A percentile compares a stretch with the other conserved stretches of the same genome.
phyloP scores from a whole-genome alignment of 2,888 invertebrate species.

The Acleris sparsana region DNA sequence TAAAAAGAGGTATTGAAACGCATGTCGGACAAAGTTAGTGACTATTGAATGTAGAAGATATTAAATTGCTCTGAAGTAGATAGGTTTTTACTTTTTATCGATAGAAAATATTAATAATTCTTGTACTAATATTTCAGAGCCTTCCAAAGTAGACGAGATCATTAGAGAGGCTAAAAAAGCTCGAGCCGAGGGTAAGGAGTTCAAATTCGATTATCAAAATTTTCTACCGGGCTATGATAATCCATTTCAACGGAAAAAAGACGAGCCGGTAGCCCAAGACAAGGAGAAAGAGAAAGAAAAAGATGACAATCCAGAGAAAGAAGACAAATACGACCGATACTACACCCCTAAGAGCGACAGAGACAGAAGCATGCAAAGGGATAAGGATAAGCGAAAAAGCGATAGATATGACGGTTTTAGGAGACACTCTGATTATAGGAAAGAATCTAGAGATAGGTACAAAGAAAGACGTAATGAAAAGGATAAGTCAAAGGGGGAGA shows the following conservation, averaged over 20 bases:
- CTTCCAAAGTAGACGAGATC: conserved; percentile 71
- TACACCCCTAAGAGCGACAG: conserved; percentile 26
- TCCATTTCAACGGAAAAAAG: conserved; percentile 72
- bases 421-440: conserved; percentile 46
- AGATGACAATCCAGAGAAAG: conserved; percentile 43
- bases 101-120: background rate
- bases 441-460: conserved; percentile 43
- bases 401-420: conserved; percentile 47
- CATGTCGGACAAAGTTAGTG: too few species aligned
- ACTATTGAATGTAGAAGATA: background rate
- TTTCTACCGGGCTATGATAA: conserved; percentile 73
- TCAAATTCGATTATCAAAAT: conserved; percentile 75
- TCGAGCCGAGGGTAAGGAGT: conserved; percentile 68
- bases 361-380: conserved; percentile 40
- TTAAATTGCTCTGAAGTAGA: conserved; percentile 19
- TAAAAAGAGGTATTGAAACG: too few species aligned
- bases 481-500: conserved; percentile 26
- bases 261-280: conserved; percentile 43
- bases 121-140: conserved; percentile 55
- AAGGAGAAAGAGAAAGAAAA: conserved; percentile 47
- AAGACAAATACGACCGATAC: conserved; percentile 35
- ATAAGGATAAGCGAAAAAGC: conserved; percentile 42
- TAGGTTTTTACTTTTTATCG: background rate
- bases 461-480: conserved; percentile 36
- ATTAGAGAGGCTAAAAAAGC: conserved; percentile 75